Conservation (phyloP, 2,113 vertebrate genomes). For the Agapornis roseicollis region DNA sequence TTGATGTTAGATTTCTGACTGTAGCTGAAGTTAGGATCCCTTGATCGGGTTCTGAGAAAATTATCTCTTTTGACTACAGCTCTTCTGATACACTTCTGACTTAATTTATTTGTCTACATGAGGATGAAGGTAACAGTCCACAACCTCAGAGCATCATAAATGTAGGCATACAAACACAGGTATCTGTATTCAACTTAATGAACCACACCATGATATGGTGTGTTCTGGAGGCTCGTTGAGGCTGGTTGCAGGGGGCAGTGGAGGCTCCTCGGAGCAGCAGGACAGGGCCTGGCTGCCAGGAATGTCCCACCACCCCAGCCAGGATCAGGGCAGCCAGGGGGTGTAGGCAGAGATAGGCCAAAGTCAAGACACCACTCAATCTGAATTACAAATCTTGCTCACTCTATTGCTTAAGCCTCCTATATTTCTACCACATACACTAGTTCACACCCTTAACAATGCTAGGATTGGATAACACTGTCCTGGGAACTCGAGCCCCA, state of each 20-base stretch:
- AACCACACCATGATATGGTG: neutral
- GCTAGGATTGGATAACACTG: no score
- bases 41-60: neutral
- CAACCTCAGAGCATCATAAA: neutral
- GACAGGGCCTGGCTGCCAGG: neutral
- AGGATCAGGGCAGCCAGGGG: neutral
- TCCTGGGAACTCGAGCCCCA: no score
- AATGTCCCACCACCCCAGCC: accelerated
- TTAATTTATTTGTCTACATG: neutral
- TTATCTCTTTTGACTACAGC: neutral
- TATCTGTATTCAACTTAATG: neutral
- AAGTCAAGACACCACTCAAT: no score
- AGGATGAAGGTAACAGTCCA: neutral
- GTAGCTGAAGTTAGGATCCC: neutral
- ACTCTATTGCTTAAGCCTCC: no score
- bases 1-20: neutral
- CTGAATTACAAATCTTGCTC: no score
- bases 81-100: neutral
- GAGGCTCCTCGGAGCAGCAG: neutral
- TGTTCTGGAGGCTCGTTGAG: neutral
- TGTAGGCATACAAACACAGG: neutral
- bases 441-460: no score
- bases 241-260: accelerated
- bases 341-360: no score
- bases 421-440: no score